These are phyloP conservation scores for Germaria angustata DNA, from an alignment of 2,888 invertebrate species.

Conservation along the genomic window DNA sequence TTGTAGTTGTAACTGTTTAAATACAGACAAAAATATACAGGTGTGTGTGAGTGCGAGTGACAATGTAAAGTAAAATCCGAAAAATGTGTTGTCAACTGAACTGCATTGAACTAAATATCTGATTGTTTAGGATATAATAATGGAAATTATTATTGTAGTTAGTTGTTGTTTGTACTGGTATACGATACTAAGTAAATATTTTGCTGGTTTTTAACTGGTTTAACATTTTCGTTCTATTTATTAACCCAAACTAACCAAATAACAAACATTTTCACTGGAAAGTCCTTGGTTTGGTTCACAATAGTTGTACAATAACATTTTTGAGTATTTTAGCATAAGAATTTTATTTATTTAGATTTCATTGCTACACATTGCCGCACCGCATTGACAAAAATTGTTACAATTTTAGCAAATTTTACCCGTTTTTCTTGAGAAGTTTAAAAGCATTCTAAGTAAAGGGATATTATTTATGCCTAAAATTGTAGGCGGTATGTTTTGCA, in stretches of 20 bases:
- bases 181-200: background rate
- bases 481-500: constrained; percentile 57
- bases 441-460: constrained; percentile 44
- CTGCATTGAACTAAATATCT: constrained; percentile 20
- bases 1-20: background rate
- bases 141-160: constrained; percentile 33
- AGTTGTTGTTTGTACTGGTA: constrained; percentile 20
- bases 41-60: background rate
- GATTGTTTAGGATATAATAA: constrained; percentile 48
- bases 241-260: constrained; percentile 12
- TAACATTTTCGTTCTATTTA: constrained; percentile 13
- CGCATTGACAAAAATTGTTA: constrained; percentile 7
- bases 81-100: constrained; percentile 39
- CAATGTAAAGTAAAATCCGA: background rate
- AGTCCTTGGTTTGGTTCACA: constrained; percentile 50
- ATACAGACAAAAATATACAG: background rate
- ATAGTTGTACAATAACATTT: background rate
- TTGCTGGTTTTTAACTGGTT: constrained; percentile 51
- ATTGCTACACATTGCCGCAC: constrained; percentile 48
- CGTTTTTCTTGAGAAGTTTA: constrained; percentile 31
- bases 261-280: constrained; percentile 36
- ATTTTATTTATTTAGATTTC: constrained; percentile 26
- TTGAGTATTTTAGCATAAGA: constrained; percentile 32
- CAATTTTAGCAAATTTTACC: constrained; percentile 6
- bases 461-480: constrained; percentile 48